Conservation (phyloP, 1,140 invertebrate genomes). For the Trichomalopsis sarcophagae region DNA sequence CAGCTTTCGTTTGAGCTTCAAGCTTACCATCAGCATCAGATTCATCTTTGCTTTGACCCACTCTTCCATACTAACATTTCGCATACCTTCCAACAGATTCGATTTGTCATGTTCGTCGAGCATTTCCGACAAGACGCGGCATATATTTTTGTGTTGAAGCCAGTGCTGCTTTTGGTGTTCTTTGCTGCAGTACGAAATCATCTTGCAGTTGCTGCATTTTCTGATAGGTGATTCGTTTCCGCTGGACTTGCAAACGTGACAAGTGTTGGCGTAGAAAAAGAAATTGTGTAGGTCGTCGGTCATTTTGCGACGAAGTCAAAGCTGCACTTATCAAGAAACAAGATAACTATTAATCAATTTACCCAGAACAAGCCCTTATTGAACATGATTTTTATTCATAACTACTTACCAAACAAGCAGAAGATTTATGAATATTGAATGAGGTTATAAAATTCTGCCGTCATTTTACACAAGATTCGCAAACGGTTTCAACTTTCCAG, state of each 20-base stretch:
- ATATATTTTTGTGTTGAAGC: constrained; percentile 65
- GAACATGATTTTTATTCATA: constrained; percentile 30
- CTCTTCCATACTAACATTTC: constrained; percentile 39
- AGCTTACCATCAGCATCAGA: constrained; percentile 58
- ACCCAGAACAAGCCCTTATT: neutral
- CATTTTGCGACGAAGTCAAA: neutral
- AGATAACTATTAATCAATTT: constrained; percentile 9
- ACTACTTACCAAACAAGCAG: constrained; percentile 11
- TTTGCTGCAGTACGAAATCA: constrained; percentile 66
- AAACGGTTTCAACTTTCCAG: neutral
- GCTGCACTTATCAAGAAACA: neutral
- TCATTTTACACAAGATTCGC: constrained; percentile 18
- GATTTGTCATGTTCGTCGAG: constrained; percentile 34
- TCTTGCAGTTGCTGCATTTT: constrained; percentile 63
- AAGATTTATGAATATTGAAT: neutral
- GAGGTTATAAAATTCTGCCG: neutral
- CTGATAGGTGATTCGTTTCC: constrained; percentile 57
- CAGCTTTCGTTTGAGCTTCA: constrained; percentile 57
- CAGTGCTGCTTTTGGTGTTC: constrained; percentile 67
- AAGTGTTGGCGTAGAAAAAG: constrained; percentile 63
- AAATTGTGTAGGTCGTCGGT: constrained; percentile 34
- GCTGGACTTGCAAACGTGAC: constrained; percentile 64
- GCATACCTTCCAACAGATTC: constrained; percentile 45
- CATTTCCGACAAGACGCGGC: constrained; percentile 56
- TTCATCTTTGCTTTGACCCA: constrained; percentile 61